Base-by-base conservation (phyloP, 2,888 invertebrate species). In the Coremacera marginata region DNA sequence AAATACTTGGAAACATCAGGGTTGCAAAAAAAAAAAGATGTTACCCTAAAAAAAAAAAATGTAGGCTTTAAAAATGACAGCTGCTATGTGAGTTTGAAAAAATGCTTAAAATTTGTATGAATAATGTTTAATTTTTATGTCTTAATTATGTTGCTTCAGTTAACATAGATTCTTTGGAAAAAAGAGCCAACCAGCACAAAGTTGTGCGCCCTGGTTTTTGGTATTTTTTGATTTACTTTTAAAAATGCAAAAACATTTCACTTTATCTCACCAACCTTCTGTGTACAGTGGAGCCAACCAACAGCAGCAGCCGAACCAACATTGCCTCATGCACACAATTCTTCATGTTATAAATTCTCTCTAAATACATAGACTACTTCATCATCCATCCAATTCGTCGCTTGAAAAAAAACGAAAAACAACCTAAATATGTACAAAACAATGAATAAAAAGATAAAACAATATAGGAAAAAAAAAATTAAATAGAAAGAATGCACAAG, bases 271-370 rank as follows among this genome's bases (percentile, higher is more conserved):
- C 51, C 44, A 16, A 22, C 27, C 51, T 68, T 49, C 68, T 68
- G 16, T 68, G 16, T 14, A 25, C 25, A 25, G 25, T 49, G 8
- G n/a, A 70, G 31, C 37, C 37, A 55, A 67, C 55, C 44, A 34
- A 22, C 22, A 71, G 57, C 22, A 57, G 37, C 55, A 37, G 44
- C 22, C n/a, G 67, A 71, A 60, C 11, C 27, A 27, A 8, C 22
- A 2, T 44, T 44, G 44, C 44, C 16, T 71, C 57, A 57, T 37
- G 68, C 71, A 31, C 55, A 71, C 14, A 57, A 57, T 72, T 72
- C 70, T 72, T n/a, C n/a, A n/a, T 71, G 71, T 7, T 55, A 70
- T 34, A 57, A 55, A 70, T 52, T 70, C 55, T 55, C 52, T 55
- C 34, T 27, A 19, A 71, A 71, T 70, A 57, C 57, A 57, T 49